phyloP scores from a whole-genome alignment of 35 echinoderm and acorn worm genomes.

The Apostichopus parvimensis region DNA sequence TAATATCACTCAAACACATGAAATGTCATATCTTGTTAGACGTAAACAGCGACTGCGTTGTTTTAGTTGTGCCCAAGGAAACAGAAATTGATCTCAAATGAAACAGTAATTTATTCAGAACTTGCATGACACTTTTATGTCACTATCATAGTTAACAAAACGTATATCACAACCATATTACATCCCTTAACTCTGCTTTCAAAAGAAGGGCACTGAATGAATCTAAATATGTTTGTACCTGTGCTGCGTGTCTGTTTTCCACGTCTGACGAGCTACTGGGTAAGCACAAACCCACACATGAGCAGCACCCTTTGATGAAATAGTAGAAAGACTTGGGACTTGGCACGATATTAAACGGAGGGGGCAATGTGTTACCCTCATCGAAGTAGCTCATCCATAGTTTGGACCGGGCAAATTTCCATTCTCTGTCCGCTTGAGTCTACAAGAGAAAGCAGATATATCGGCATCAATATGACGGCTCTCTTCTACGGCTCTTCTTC shows the following conservation, averaged over 20 bases:
- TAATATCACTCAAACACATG: too few relatives aligned
- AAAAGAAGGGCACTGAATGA: neutral
- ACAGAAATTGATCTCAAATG: too few relatives aligned
- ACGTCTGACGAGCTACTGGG: neutral
- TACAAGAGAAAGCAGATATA: conserved; percentile 29
- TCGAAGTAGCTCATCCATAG: conserved; percentile 99
- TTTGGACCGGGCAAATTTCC: conserved; percentile 97
- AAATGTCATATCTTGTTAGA: too few relatives aligned
- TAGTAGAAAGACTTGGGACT: conserved; percentile 91
- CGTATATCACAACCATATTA: too few relatives aligned
- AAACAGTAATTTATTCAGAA: too few relatives aligned
- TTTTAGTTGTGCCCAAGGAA: neutral
- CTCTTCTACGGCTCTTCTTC: too few relatives aligned
- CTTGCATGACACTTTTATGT: too few relatives aligned
- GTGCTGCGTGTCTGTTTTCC: conserved; percentile 10
- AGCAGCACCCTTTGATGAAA: conserved; percentile 43
- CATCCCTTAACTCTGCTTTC: too few relatives aligned
- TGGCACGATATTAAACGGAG: conserved; percentile 89
- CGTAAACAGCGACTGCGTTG: too few relatives aligned
- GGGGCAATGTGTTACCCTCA: conserved; percentile 80
- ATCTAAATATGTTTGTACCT: neutral
- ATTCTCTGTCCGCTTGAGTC: conserved; percentile 82
- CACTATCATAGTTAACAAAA: too few relatives aligned
- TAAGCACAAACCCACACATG: conserved; percentile 2
- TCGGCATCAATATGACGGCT: too few relatives aligned